phyloP scores from a whole-genome alignment of 2,888 invertebrate species.

The Geotrupes spiniger region DNA sequence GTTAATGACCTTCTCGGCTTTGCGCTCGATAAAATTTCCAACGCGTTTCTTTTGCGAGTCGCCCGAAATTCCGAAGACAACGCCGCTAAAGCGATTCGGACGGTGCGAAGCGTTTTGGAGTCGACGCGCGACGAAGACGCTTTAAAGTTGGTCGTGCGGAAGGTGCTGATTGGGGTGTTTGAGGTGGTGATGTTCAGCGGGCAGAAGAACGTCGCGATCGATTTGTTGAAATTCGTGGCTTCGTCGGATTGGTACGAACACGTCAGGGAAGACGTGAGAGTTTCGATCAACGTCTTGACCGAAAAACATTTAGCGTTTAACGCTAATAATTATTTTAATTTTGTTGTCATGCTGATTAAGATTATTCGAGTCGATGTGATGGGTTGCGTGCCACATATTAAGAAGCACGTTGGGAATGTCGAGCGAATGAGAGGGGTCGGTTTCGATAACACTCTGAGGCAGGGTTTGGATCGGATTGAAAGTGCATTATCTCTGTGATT shows the following conservation, averaged over 20 bases:
- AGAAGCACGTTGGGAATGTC: conserved; percentile 45
- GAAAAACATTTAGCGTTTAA: conserved; percentile 51
- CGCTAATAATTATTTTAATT: conserved; percentile 47
- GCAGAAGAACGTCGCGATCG: conserved; percentile 38
- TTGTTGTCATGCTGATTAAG: conserved; percentile 42
- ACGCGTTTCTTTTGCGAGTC: conserved; percentile 39
- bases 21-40: conserved; percentile 40
- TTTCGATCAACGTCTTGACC: conserved; percentile 40
- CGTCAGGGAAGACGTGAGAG: conserved; percentile 36
- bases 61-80: conserved; percentile 40
- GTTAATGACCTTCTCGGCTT: conserved; percentile 33
- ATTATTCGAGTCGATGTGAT: conserved; percentile 43
- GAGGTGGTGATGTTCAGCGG: conserved; percentile 44
- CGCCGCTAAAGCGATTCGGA: conserved; percentile 39
- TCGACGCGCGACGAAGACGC: conserved; percentile 30
- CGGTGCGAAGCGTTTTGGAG: conserved; percentile 37
- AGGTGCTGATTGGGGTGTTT: conserved; percentile 37
- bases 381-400: conserved; percentile 40
- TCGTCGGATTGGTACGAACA: conserved; percentile 32
- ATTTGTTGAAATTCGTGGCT: conserved; percentile 37
- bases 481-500: conserved; percentile 9
- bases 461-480: conserved; percentile 39
- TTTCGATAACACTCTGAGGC: conserved; percentile 49
- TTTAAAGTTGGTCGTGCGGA: conserved; percentile 33
- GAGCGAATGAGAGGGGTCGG: conserved; percentile 52